Conservation (phyloP, 2,888 invertebrate species). For the Leptothorax acervorum region DNA sequence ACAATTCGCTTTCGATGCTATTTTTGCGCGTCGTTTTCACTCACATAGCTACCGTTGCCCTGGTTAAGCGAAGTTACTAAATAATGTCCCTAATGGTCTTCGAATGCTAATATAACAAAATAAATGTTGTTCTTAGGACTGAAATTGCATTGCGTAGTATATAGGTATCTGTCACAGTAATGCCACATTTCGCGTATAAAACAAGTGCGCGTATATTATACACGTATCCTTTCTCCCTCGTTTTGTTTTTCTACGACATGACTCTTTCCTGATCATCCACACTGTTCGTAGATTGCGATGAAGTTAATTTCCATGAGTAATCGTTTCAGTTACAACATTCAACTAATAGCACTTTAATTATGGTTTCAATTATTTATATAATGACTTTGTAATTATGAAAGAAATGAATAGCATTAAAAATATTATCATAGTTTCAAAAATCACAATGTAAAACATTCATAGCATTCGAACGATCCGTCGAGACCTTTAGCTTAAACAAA, state of each 20-base stretch:
- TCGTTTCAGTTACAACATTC: not conserved
- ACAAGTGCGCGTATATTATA: conserved; percentile 1
- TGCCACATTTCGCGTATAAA: not conserved
- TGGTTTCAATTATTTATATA: not conserved
- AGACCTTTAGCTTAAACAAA: not conserved
- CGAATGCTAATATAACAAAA: conserved; percentile 31
- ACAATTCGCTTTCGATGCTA: conserved; percentile 83
- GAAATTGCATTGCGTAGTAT: not conserved
- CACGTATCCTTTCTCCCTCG: not conserved
- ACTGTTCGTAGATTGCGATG: not conserved
- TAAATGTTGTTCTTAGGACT: not conserved
- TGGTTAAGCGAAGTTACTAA: conserved; percentile 60
- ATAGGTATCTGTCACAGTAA: not conserved
- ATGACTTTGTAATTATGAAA: not conserved
- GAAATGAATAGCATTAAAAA: not conserved
- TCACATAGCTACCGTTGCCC: conserved; percentile 44
- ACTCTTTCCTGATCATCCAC: too few species aligned
- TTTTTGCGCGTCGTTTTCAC: conserved; percentile 72
- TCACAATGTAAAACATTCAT: not conserved
- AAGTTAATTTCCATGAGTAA: not conserved
- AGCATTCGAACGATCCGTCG: not conserved
- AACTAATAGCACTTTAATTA: not conserved
- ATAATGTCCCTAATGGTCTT: conserved; percentile 45
- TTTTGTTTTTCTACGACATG: not conserved
- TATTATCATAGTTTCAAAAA: not conserved